Evolutionary conservation across 1,140 invertebrate genomes (phyloP).

Genomic region (Holotrichia oblita): DNA sequence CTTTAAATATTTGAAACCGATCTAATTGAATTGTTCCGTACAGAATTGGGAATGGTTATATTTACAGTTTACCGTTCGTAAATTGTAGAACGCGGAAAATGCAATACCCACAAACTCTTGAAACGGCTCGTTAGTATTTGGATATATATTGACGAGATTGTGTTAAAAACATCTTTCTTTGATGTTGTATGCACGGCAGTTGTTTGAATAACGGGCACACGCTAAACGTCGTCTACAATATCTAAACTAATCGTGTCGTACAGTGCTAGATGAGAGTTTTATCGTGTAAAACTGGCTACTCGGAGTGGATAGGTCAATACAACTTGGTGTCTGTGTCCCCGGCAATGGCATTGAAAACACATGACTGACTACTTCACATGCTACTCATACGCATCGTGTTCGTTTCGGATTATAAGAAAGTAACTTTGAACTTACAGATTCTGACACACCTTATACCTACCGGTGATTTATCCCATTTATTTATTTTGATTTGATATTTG

Average conservation of each 20-base stretch:
- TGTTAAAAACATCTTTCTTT: background rate
- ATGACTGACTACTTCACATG: constrained; percentile 20
- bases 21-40: too few relatives aligned
- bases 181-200: background rate
- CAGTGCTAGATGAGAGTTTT: background rate
- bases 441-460: too few relatives aligned
- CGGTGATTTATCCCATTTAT: too few relatives aligned
- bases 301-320: constrained; percentile 29
- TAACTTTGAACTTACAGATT: background rate
- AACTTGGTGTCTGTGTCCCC: constrained; percentile 25
- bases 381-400: background rate
- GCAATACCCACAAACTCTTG: too few relatives aligned
- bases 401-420: background rate
- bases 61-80: constrained; percentile 3
- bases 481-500: background rate
- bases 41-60: constrained; percentile 1
- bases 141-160: background rate
- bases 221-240: background rate
- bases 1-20: too few relatives aligned
- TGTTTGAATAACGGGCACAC: background rate
- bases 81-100: too few relatives aligned
- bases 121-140: too few relatives aligned
- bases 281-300: background rate
- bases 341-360: constrained; percentile 30
- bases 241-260: background rate